A percentile compares a stretch with the other conserved stretches of the same genome.
Evolutionary conservation across 2,888 invertebrate species (phyloP).

Genomic region (Athalia circularis): DNA sequence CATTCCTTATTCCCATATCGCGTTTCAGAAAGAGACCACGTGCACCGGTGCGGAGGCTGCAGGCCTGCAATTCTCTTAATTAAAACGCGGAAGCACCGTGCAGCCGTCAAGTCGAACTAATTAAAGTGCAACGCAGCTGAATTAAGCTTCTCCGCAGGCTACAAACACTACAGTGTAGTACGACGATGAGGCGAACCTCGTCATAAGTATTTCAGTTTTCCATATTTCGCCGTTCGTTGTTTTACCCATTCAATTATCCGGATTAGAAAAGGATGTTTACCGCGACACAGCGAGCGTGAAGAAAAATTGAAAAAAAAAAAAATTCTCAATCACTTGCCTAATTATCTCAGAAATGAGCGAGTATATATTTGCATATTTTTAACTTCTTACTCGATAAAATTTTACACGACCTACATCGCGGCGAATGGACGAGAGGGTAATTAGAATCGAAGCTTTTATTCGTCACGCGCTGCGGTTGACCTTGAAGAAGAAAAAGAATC

Average conservation of each 20-base stretch:
- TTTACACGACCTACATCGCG: too few relatives aligned
- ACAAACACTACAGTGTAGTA: neutral
- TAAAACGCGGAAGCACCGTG: constrained; percentile 17
- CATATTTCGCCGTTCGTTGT: constrained; percentile 10
- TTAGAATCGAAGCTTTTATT: too few relatives aligned
- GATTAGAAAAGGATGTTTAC: constrained; percentile 12
- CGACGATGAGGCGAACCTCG: too few relatives aligned
- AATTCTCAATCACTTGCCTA: too few relatives aligned
- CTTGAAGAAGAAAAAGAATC: too few relatives aligned
- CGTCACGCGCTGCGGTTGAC: too few relatives aligned
- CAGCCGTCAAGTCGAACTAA: constrained; percentile 25
- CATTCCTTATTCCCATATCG: neutral
- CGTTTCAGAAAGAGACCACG: neutral
- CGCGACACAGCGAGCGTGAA: too few relatives aligned
- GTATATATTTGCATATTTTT: too few relatives aligned
- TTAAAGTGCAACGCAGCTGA: constrained; percentile 37
- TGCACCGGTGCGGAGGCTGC: neutral
- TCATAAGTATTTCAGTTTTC: constrained; percentile 4
- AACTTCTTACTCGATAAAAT: neutral
- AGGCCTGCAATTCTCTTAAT: constrained; percentile 24
- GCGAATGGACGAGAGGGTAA: too few relatives aligned
- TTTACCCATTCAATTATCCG: constrained; percentile 5
- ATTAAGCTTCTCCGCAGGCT: neutral
- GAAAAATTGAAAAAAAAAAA: too few relatives aligned
- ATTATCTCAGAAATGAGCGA: too few relatives aligned